These are phyloP conservation scores for Drosophila willistoni DNA, from an alignment of 1,140 invertebrate genomes.

Conservation along the genomic window DNA sequence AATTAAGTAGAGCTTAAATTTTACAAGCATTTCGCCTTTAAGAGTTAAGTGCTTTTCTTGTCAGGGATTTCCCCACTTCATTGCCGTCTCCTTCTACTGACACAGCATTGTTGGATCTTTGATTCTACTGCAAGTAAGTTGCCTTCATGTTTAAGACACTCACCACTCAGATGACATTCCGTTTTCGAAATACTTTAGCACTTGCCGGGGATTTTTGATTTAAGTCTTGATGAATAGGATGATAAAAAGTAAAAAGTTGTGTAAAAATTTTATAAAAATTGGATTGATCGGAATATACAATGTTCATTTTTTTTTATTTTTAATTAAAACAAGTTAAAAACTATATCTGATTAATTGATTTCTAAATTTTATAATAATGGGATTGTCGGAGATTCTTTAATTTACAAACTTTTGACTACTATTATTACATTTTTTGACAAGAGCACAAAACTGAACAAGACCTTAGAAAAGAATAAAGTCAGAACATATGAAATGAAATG, in stretches of 20 bases:
- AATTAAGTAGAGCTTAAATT: slow-evolving; percentile 81
- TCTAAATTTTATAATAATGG: too few relatives aligned
- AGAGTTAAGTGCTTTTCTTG: slow-evolving; percentile 79
- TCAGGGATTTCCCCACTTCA: slow-evolving; percentile 21
- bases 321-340: too few relatives aligned
- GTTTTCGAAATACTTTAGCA: slow-evolving; percentile 25
- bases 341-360: too few relatives aligned
- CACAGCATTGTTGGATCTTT: slow-evolving; percentile 20
- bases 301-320: too few relatives aligned
- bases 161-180: slow-evolving; percentile 56
- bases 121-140: slow-evolving; percentile 53
- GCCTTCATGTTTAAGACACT: slow-evolving; percentile 49
- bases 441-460: too few relatives aligned
- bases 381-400: too few relatives aligned
- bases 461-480: too few relatives aligned
- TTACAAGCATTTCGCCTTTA: slow-evolving; percentile 80
- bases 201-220: slow-evolving; percentile 6
- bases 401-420: too few relatives aligned
- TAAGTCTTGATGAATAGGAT: not conserved
- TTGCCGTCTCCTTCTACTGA: not conserved
- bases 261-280: not conserved
- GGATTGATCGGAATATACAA: too few relatives aligned
- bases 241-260: not conserved
- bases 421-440: too few relatives aligned
- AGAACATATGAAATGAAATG: too few relatives aligned